These are phyloP conservation scores for Chrysolina haemoptera DNA, from an alignment of 2,888 invertebrate genomes.

Conservation along the genomic window DNA sequence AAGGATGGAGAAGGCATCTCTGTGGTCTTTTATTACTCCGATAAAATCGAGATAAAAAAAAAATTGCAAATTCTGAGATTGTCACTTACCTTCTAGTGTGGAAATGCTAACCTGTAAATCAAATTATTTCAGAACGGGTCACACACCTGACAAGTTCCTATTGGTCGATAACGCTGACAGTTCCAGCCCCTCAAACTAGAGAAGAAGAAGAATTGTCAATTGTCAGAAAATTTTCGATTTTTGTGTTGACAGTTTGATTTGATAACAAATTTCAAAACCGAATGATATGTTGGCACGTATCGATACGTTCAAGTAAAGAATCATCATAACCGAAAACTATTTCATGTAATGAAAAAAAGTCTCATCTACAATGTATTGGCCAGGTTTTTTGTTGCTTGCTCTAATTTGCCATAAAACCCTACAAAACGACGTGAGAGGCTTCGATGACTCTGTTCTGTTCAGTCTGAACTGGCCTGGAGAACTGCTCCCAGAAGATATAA, in stretches of 20 bases:
- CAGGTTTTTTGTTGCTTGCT: background rate
- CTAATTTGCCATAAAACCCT: constrained; percentile 29
- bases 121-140: no score
- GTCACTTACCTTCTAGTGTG: no score
- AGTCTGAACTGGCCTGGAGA: constrained; percentile 85
- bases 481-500: constrained; percentile 63
- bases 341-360: background rate
- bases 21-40: no score
- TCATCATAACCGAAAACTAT: constrained; percentile 5
- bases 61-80: no score
- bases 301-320: background rate
- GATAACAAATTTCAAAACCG: background rate
- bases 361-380: background rate
- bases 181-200: no score
- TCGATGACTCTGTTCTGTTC: constrained; percentile 87
- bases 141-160: no score
- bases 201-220: no score
- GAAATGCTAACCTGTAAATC: no score
- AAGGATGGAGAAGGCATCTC: no score
- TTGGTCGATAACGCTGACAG: no score
- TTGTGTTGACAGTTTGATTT: background rate
- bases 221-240: background rate
- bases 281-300: constrained; percentile 28
- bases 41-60: no score
- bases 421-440: constrained; percentile 77